Conservation (phyloP, 2,888 invertebrate species). For the Scaptomyza reducta region DNA sequence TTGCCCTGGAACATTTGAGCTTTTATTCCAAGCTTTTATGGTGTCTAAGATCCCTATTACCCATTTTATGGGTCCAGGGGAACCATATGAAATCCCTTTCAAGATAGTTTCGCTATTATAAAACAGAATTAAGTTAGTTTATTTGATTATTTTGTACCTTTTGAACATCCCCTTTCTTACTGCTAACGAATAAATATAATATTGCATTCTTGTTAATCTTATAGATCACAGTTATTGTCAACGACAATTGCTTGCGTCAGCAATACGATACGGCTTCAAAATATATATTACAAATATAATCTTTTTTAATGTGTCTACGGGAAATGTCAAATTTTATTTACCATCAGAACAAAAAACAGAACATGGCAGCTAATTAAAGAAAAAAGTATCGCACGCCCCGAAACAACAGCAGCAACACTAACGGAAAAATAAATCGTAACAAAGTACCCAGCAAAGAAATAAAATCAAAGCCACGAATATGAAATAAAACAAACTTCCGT, state of each 20-base stretch:
- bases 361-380: constrained; percentile 55
- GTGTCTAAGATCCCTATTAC: too few relatives aligned
- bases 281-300: constrained; percentile 2
- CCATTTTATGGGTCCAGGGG: too few relatives aligned
- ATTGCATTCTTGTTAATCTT: not conserved
- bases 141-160: too few relatives aligned
- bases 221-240: constrained; percentile 25
- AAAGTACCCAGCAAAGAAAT: not conserved
- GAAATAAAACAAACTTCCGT: constrained; percentile 24
- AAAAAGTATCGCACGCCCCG: constrained; percentile 46
- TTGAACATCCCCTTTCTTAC: not conserved
- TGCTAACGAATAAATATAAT: not conserved
- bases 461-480: constrained; percentile 32
- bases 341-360: constrained; percentile 37
- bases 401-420: constrained; percentile 19
- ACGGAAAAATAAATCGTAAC: constrained; percentile 14
- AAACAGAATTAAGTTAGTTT: too few relatives aligned
- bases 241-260: constrained; percentile 46
- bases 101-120: too few relatives aligned
- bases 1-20: too few relatives aligned
- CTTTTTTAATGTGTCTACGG: constrained; percentile 8
- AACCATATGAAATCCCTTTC: too few relatives aligned
- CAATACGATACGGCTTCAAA: constrained; percentile 18
- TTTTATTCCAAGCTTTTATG: too few relatives aligned
- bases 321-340: constrained; percentile 52